Base-by-base conservation (phyloP, 2,888 invertebrate genomes). In the Tetragnatha montana region DNA sequence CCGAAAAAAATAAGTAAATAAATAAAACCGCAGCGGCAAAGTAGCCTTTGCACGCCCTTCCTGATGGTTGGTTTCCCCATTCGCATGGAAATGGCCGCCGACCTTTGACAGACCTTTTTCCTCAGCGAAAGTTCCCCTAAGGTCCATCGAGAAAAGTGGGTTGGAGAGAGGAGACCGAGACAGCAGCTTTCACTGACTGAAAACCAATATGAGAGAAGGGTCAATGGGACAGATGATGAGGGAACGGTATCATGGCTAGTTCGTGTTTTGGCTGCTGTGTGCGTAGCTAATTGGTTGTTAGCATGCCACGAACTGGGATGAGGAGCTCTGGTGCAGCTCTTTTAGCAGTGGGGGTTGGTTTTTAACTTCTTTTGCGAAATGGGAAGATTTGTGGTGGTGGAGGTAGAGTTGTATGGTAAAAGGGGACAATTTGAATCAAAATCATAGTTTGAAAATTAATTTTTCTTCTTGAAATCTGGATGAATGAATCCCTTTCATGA, bases 111-210 rank as follows among this genome's bases (percentile, higher is more conserved):
- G 83, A 83, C 70, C 70, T 60, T 60, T 60, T 79, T 79, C 60
- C 73, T 69, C 22, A 19, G 83, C 8, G 76, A 84, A 76, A 76
- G 50, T 78, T 75, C 51, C 70, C 78, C 78, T 71, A 35, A 80
- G 83, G 79, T 86, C 47, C 10, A 73, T 49, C 22, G 22, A 47
- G 17, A 14, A 19, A 87, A 87, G 87, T 87, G 81, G 87, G 87
- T 87, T 87, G 87, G 19, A 80, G 83, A 73, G 10, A 79, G 75
- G 69, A 76, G 69, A 69, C 49, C 79, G 60, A 76, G 71, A 80
- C 80, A 68, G 68, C 60, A 19, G 19, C 74, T 47, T 81, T 80
- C 49, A 60, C 75, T 75, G 19, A 22, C 60, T 78, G 78, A 17
- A 21, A 21, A 35, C 35, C 35, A 78, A 60, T 60, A 50, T 50